A percentile compares a stretch with the other conserved stretches of the same genome.
Conservation (phyloP, 1,140 invertebrate species). For the Pogonognathellus flavescens region DNA sequence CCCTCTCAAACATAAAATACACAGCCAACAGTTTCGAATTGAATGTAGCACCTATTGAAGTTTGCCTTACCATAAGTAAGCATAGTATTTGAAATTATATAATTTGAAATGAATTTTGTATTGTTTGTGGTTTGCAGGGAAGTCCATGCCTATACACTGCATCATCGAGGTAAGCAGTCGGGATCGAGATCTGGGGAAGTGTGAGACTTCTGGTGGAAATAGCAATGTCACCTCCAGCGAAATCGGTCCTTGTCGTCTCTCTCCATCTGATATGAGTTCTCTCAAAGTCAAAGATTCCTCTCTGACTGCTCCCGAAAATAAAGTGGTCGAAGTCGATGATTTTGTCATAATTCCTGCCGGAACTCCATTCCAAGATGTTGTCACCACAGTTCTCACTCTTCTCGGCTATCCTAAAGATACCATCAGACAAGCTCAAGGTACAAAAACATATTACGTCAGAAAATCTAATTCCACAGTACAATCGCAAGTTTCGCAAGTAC, state of each 20-base stretch:
- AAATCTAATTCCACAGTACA: too few species aligned
- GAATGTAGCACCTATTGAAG: too few species aligned
- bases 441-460: background rate
- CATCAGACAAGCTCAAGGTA: constrained; percentile 84
- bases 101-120: background rate
- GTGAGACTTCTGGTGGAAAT: constrained; percentile 49
- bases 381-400: constrained; percentile 81
- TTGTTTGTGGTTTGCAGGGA: constrained; percentile 75
- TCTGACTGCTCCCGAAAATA: constrained; percentile 61
- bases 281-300: constrained; percentile 61
- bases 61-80: too few species aligned
- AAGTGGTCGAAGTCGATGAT: constrained; percentile 84
- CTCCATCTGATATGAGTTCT: constrained; percentile 57
- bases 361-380: constrained; percentile 87
- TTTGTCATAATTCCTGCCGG: constrained; percentile 93
- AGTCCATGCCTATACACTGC: constrained; percentile 92
- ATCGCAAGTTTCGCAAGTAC: too few species aligned
- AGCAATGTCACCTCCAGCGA: constrained; percentile 17
- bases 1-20: too few species aligned
- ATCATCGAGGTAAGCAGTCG: constrained; percentile 80
- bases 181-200: constrained; percentile 56
- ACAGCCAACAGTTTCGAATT: too few species aligned
- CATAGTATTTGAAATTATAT: background rate
- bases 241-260: constrained; percentile 37
- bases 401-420: constrained; percentile 84